Conservation (phyloP, 2,888 invertebrate species). For the Dicyrtoma fusca region DNA sequence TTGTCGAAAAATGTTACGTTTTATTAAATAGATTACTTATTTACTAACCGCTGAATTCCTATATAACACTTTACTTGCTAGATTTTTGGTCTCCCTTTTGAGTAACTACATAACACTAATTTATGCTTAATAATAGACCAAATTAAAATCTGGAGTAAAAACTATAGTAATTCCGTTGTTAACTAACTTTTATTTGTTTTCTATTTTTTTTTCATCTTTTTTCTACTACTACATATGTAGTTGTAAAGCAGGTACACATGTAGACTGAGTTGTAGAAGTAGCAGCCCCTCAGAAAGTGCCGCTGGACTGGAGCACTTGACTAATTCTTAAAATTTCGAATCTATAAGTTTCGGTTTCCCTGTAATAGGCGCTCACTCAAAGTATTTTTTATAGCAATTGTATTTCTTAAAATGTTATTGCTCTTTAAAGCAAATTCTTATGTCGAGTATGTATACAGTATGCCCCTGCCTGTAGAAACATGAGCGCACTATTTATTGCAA, state of each 20-base stretch:
- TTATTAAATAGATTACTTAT: neutral
- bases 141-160: neutral
- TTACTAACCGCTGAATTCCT: neutral
- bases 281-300: slow-evolving; percentile 40
- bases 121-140: too few relatives aligned
- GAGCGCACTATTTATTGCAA: too few relatives aligned
- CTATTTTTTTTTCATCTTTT: neutral
- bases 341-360: neutral
- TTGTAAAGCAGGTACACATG: slow-evolving; percentile 29
- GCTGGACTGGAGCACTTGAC: slow-evolving; percentile 38
- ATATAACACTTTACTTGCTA: neutral
- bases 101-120: too few relatives aligned
- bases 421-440: neutral
- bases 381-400: too few relatives aligned
- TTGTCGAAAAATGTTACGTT: neutral
- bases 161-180: slow-evolving; percentile 1
- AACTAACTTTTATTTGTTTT: slow-evolving; percentile 2
- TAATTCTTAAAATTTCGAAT: slow-evolving; percentile 23
- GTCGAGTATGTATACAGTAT: too few relatives aligned
- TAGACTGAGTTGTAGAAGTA: slow-evolving; percentile 37
- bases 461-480: too few relatives aligned
- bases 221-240: neutral
- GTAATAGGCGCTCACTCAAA: neutral
- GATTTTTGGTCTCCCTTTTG: neutral
- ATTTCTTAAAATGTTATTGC: too few relatives aligned